Evolutionary conservation across 1,140 invertebrate species (phyloP), one percentile per base, ranked within the genome.

Genomic region (Leptinotarsa lineolata): DNA sequence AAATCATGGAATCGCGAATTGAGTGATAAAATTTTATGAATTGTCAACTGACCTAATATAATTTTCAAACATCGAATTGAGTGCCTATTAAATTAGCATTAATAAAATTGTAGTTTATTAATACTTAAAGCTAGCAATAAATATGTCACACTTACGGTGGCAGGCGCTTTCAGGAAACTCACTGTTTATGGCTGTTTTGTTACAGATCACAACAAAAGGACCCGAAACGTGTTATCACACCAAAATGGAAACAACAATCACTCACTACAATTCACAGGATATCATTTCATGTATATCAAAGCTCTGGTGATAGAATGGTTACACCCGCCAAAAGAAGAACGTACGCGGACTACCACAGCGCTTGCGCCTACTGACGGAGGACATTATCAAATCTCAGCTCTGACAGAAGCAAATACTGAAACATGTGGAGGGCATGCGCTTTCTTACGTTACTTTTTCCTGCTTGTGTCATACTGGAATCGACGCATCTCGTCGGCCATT

Each of bases 251-350:
- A 76, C 74, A 77, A 76, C 75, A 74, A 77, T 77, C 77, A 77
- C 77, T 65, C 75, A 79, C 75, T 69, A 60, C 75, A 68, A 73
- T 77, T 44, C 63, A 65, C 65, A 39, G 45, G 63, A 45, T 67
- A 45, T 59, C 71, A 54, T 45, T 66, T 72, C 71, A 46, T 72
- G 39, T 67, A 72, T 67, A 72, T 68, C 63, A 72, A 68, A 24
- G 46, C 48, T 65, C 65, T 72, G 60, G 58, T 69, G 68, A 77
- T 68, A 81, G 80, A 80, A 78, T 83, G 81, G 81, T 81, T 81
- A 82, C 80, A 77, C 78, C 82, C 79, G 79, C 81, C 77, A 78
- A 78, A 76, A 74, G 70, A 76, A 75, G 76, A 76, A 77, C 76
- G 72, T 76, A 82, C 78, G 74, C 79, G 59, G 68, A 72, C 70